Conservation (phyloP, 2,797 vertebrate genomes). For the Halcyon smyrnensis region DNA sequence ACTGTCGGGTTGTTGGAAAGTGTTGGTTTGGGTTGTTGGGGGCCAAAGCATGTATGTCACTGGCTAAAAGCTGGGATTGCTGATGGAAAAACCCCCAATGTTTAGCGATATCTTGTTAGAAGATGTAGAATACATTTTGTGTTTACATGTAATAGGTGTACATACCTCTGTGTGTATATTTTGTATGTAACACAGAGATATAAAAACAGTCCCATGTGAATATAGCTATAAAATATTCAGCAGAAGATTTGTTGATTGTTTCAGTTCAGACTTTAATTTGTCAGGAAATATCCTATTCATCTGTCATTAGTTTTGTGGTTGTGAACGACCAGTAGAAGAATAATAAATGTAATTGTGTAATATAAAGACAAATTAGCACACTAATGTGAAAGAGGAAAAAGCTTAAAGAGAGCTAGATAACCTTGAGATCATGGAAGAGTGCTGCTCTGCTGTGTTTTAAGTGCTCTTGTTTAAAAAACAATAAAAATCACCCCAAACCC, state of each 20-base stretch:
- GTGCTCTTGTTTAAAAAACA: neutral
- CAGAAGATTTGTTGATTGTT: constrained; percentile 32
- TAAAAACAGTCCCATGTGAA: neutral
- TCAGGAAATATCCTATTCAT: constrained; percentile 49
- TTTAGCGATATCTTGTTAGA: neutral
- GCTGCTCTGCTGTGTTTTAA: neutral
- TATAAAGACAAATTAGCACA: constrained; percentile 48
- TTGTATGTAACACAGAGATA: neutral
- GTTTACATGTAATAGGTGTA: neutral
- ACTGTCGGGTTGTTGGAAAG: neutral
- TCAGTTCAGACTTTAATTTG: constrained; percentile 46
- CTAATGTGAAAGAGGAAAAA: neutral
- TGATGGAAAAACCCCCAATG: accelerated
- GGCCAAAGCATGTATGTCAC: accelerated
- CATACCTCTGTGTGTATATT: neutral
- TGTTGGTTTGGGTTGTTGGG: neutral
- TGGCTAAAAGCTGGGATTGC: neutral
- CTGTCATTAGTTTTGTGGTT: constrained; percentile 53
- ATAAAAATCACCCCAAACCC: neutral
- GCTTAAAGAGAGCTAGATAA: neutral
- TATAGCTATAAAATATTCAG: constrained; percentile 33
- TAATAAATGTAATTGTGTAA: constrained; percentile 47
- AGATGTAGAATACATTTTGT: neutral
- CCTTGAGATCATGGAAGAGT: neutral
- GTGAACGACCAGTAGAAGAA: constrained; percentile 48